phyloP scores from a whole-genome alignment of 2,797 vertebrate genomes.

The Allenopithecus nigroviridis region DNA sequence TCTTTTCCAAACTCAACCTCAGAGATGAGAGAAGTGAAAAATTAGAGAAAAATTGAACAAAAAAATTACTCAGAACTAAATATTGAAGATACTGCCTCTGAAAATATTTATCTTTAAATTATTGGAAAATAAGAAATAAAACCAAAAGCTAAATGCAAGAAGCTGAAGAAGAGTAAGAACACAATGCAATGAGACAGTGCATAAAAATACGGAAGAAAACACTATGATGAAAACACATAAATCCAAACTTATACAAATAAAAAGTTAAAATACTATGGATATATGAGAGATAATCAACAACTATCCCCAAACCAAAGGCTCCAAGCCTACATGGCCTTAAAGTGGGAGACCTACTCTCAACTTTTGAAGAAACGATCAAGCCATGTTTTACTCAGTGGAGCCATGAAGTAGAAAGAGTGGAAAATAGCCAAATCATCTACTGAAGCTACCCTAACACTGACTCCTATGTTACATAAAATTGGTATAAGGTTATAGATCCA shows the following conservation, averaged over 20 bases:
- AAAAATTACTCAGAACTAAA: not conserved
- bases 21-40: not conserved
- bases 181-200: not conserved
- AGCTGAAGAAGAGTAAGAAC: not conserved
- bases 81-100: not conserved
- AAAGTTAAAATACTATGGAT: not conserved
- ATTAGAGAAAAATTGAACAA: not conserved
- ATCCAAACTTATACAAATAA: not conserved
- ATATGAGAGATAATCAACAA: not conserved
- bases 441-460: not conserved
- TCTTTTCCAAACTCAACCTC: not conserved
- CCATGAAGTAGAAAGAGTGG: not conserved
- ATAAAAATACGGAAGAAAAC: not conserved
- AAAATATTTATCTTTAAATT: not conserved
- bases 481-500: not conserved
- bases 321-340: not conserved
- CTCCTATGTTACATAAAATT: not conserved
- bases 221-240: not conserved
- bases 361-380: not conserved
- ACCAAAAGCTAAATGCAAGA: slow-evolving; percentile 1
- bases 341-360: not conserved
- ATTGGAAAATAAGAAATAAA: slow-evolving; percentile 22
- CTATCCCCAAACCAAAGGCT: not conserved
- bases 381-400: not conserved
- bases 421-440: not conserved